Percentiles rank a stretch among this genome's conserved stretches.
These are phyloP conservation scores for Anser brachyrhynchus DNA, from an alignment of 2,113 vertebrate genomes.

Conservation along the genomic window DNA sequence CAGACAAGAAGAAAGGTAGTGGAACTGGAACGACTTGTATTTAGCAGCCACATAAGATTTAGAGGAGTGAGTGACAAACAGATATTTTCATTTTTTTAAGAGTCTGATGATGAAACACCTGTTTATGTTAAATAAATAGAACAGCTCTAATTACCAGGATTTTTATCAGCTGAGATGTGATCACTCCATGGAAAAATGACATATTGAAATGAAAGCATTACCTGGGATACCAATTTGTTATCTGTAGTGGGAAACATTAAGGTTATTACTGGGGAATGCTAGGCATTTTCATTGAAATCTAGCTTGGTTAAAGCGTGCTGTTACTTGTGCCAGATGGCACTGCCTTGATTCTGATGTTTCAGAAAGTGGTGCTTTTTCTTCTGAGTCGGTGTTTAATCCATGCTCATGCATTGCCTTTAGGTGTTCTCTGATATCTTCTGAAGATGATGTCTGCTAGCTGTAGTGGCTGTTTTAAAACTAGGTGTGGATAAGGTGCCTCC, in stretches of 20 bases:
- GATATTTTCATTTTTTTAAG: background rate
- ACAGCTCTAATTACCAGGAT: background rate
- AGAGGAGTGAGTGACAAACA: background rate
- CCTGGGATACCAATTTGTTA: background rate
- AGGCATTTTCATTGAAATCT: background rate
- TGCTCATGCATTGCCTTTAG: rapidly evolving
- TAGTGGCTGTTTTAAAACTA: background rate
- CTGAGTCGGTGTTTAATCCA: background rate
- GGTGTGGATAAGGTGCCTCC: background rate
- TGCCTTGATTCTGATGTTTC: background rate
- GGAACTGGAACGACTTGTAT: background rate
- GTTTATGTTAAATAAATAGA: background rate
- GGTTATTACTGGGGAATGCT: background rate
- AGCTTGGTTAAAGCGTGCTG: background rate
- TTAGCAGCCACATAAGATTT: background rate
- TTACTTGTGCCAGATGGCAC: background rate
- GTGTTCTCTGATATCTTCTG: background rate
- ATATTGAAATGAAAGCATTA: background rate
- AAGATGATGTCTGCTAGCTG: background rate
- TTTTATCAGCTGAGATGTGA: background rate
- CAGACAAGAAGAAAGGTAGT: background rate
- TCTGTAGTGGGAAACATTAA: background rate
- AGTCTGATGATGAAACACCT: background rate
- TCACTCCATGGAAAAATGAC: background rate
- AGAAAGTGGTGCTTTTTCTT: background rate